A percentile compares a stretch with the other conserved stretches of the same genome.
Conservation (phyloP, 2,113 vertebrate genomes). For the Cynoglossus semilaevis region DNA sequence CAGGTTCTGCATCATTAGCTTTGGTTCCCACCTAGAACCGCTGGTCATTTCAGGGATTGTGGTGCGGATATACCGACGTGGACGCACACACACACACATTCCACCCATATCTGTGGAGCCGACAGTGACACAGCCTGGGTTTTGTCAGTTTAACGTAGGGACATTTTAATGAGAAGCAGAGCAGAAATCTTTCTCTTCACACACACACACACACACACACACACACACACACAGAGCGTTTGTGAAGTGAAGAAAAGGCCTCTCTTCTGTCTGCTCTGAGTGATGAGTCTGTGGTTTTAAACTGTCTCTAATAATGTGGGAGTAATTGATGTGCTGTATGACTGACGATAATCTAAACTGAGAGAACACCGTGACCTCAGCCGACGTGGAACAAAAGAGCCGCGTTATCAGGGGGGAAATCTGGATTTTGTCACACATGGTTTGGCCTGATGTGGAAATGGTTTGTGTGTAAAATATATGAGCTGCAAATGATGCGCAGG, state of each 20-base stretch:
- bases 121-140: constrained; percentile 30
- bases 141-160: constrained; percentile 35
- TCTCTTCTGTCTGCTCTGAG: constrained; percentile 13
- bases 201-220: constrained; percentile 10
- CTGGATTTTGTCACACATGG: background rate
- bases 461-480: too few relatives aligned
- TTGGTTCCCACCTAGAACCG: too few relatives aligned
- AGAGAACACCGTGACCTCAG: too few relatives aligned
- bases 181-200: constrained; percentile 8
- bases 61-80: too few relatives aligned
- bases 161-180: constrained; percentile 44
- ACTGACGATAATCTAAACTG: constrained; percentile 11
- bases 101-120: constrained; percentile 33
- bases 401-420: background rate
- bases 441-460: background rate
- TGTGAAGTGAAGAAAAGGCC: constrained; percentile 8
- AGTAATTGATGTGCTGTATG: constrained; percentile 1
- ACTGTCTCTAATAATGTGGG: constrained; percentile 21
- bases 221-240: constrained; percentile 5
- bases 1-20: too few relatives aligned
- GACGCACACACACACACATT: background rate
- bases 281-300: constrained; percentile 14
- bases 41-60: too few relatives aligned
- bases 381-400: too few relatives aligned
- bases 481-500: too few relatives aligned